These are phyloP conservation scores for Phrynosoma platyrhinos DNA, from an alignment of 2,113 vertebrate species.

Conservation along the genomic window DNA sequence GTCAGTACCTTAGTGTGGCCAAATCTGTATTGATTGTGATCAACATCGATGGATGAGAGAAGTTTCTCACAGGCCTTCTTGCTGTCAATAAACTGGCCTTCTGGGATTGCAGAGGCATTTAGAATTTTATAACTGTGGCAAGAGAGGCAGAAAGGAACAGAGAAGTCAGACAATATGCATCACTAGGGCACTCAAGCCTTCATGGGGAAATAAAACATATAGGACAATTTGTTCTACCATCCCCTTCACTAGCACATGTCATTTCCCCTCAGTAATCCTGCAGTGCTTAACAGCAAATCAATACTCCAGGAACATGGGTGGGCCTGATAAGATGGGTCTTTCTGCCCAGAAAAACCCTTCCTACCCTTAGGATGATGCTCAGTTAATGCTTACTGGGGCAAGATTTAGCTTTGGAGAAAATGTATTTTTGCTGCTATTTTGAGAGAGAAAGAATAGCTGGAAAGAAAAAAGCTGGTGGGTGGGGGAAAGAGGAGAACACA, in stretches of 20 bases:
- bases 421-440: too few species aligned
- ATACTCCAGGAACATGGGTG: background rate
- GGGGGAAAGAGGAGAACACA: too few species aligned
- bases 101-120: conserved; percentile 85
- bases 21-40: conserved; percentile 85
- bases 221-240: background rate
- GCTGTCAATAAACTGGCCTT: conserved; percentile 84
- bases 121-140: conserved; percentile 84
- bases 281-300: background rate
- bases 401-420: too few species aligned
- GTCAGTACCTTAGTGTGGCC: conserved; percentile 87
- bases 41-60: conserved; percentile 85
- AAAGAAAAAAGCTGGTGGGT: too few species aligned
- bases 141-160: conserved; percentile 20
- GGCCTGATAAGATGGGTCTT: background rate
- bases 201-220: background rate
- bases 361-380: background rate
- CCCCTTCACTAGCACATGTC: background rate
- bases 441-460: too few species aligned
- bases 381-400: too few species aligned
- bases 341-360: background rate
- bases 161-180: background rate
- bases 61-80: conserved; percentile 85
- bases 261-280: background rate
- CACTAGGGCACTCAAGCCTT: background rate